Conservation (phyloP, 2,797 vertebrate genomes). For the Falco cherrug region DNA sequence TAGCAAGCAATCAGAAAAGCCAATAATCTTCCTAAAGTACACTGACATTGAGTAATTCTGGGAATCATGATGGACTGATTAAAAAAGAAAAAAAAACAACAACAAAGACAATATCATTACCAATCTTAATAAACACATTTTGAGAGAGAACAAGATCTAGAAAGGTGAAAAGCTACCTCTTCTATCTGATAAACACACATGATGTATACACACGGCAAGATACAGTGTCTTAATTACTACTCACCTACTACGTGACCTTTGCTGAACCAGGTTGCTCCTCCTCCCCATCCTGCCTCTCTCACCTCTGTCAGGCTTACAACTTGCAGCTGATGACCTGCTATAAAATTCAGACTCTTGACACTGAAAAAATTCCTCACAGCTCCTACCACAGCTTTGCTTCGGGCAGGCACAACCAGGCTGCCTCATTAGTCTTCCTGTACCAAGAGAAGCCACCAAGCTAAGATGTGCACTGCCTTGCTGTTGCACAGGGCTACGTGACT, state of each 20-base stretch:
- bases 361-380: neutral
- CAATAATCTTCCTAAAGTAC: neutral
- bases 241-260: neutral
- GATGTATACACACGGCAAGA: neutral
- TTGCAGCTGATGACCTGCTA: neutral
- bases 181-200: neutral
- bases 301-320: neutral
- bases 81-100: neutral
- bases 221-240: neutral
- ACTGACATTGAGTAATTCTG: neutral
- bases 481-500: neutral
- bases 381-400: neutral
- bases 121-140: neutral
- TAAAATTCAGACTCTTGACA: neutral
- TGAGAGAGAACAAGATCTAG: neutral
- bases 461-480: accelerated
- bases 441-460: neutral
- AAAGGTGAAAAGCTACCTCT: neutral
- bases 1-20: neutral
- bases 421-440: neutral
- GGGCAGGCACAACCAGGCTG: neutral
- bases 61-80: neutral
- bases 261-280: neutral
- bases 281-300: neutral
- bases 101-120: neutral